Conservation (phyloP, 2,113 vertebrate genomes). For the Sciurus niger region DNA sequence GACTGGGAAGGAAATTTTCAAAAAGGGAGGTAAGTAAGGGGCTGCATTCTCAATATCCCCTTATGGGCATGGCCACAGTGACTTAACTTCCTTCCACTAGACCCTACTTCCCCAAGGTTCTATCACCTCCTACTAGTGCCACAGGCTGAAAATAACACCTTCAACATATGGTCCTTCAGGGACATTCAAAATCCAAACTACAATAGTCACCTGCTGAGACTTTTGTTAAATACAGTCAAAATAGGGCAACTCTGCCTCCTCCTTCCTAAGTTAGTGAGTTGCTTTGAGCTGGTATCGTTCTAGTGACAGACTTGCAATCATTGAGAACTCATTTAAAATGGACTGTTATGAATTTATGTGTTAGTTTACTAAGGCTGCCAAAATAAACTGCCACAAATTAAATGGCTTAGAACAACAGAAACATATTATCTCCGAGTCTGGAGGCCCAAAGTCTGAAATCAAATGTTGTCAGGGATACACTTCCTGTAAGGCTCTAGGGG, state of each 20-base stretch:
- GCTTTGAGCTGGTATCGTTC: background rate
- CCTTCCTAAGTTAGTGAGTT: background rate
- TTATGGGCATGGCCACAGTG: background rate
- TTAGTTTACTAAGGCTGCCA: background rate
- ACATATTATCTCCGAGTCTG: background rate
- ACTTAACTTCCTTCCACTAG: background rate
- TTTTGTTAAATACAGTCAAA: background rate
- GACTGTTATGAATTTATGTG: background rate
- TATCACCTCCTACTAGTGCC: background rate
- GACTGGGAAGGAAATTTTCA: background rate
- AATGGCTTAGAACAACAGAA: background rate
- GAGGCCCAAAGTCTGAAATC: background rate
- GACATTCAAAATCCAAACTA: background rate
- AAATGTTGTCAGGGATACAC: background rate
- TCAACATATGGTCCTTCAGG: background rate
- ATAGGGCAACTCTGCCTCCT: background rate
- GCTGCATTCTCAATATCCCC: background rate
- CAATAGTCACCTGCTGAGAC: background rate
- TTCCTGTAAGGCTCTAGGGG: background rate
- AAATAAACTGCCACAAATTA: background rate
- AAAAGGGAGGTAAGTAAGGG: background rate
- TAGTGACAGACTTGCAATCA: background rate
- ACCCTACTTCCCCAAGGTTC: background rate
- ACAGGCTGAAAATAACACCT: background rate
- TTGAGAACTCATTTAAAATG: background rate